Evolutionary conservation across 2,888 invertebrate species (phyloP).

Genomic region (Temnothorax unifasciatus): DNA sequence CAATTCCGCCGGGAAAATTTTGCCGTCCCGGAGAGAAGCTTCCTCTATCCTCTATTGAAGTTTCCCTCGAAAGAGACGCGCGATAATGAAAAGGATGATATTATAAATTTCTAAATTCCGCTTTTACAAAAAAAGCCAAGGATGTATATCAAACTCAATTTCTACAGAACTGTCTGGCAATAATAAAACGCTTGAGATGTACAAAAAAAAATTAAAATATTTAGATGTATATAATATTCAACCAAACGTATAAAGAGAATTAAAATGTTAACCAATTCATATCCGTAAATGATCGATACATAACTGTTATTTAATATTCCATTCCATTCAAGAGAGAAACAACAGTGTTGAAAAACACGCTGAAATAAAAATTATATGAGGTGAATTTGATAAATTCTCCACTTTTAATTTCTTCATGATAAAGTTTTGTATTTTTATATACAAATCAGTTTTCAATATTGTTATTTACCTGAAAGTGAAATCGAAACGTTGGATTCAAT

Average conservation of each 20-base stretch:
- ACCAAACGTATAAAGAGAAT: not conserved
- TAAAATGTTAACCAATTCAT: not conserved
- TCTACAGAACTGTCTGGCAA: not conserved
- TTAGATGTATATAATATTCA: not conserved
- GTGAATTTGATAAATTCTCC: not conserved
- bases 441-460: not conserved
- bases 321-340: not conserved
- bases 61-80: not conserved
- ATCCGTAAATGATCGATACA: not conserved
- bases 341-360: not conserved
- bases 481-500: not conserved
- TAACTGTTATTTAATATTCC: not conserved
- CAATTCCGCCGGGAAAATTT: constrained; percentile 21
- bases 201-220: not conserved
- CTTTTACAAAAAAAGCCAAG: not conserved
- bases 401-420: not conserved
- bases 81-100: constrained; percentile 16
- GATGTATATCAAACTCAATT: not conserved
- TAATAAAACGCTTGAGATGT: not conserved
- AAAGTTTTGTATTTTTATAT: not conserved
- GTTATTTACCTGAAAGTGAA: not conserved
- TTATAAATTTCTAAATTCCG: not conserved
- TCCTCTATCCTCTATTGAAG: not conserved
- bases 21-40: not conserved
- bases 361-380: not conserved